Evolutionary conservation across 2,797 vertebrate genomes (phyloP), one percentile per base, ranked within the genome.

Genomic region (Gastrophryne carolinensis): DNA sequence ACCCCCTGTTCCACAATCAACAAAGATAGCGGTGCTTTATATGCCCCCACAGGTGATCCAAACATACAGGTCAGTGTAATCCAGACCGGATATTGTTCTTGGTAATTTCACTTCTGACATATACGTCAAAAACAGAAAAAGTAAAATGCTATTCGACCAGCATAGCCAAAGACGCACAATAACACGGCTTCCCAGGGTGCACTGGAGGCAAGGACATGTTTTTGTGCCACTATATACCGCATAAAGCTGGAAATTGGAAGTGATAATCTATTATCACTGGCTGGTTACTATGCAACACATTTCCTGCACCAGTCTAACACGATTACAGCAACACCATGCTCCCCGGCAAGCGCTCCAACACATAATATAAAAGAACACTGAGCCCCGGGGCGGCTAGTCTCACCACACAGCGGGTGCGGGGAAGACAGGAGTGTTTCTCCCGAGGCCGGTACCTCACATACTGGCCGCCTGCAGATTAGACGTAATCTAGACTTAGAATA

Each of bases 221-320:
- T 12, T 19, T 47, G 39, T 19, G 24, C n/a, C 61, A 30, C 61
- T 17, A 24, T 11, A 63, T 17, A 17, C 64, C 3, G 13, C 29
- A 53, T 9, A 52, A 17, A 37, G 30, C 64, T 39, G 32, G 44
- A 65, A 50, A 49, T 65, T 32, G 41, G 62, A 44, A 67, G 64
- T 67, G 49, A 53, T 67, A 66, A 66, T 64, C 61, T 32, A 53
- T 35, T 35, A 68, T 27, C 17, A 24, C 32, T 3, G 50, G 49
- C 65, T 54, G 35, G 54, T 68, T 39, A 54, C 65, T 68, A 54
- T 68, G 50, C 65, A 54, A 26, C 49, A 17, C 65, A 17, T 39
- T 9, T 21, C 49, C 24, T 26, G 32, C 32, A 53, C 64, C 49
- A 34, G 65, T 7, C 64, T 53, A 67, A 53, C 32, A 26, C 26